phyloP scores from a whole-genome alignment of 2,888 invertebrate genomes.

The Orthosia gracilis region DNA sequence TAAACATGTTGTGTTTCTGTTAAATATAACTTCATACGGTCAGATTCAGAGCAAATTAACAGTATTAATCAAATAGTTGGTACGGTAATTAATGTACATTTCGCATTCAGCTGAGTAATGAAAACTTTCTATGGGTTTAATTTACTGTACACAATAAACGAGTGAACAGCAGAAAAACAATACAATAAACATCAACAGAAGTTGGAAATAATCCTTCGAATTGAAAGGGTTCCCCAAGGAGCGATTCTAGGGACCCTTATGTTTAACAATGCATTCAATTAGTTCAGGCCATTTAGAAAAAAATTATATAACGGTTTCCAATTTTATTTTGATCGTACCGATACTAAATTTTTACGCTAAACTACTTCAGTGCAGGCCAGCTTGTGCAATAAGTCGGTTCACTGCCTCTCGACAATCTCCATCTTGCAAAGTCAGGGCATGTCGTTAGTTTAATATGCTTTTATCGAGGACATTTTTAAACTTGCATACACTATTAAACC shows the following conservation, averaged over 20 bases:
- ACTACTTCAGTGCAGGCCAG: conserved; percentile 38
- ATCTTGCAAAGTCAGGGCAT: conserved; percentile 33
- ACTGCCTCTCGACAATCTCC: conserved; percentile 39
- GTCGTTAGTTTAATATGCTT: conserved; percentile 45
- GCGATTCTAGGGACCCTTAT: conserved; percentile 13
- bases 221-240: conserved; percentile 46
- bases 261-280: conserved; percentile 28
- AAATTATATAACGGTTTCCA: conserved; percentile 19
- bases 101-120: conserved; percentile 20
- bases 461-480: conserved; percentile 24
- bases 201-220: conserved; percentile 7
- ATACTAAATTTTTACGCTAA: conserved; percentile 37
- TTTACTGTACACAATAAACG: conserved; percentile 25
- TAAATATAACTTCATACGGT: conserved; percentile 24
- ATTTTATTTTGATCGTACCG: conserved; percentile 6
- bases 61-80: conserved; percentile 45
- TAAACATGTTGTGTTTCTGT: conserved; percentile 17
- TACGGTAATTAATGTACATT: conserved; percentile 44
- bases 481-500: background rate
- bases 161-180: conserved; percentile 24
- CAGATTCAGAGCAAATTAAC: conserved; percentile 47
- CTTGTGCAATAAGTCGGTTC: conserved; percentile 51
- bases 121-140: conserved; percentile 39
- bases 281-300: background rate
- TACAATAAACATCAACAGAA: conserved; percentile 12